Conservation (phyloP, 1,140 invertebrate genomes). For the Hyles vespertilio region DNA sequence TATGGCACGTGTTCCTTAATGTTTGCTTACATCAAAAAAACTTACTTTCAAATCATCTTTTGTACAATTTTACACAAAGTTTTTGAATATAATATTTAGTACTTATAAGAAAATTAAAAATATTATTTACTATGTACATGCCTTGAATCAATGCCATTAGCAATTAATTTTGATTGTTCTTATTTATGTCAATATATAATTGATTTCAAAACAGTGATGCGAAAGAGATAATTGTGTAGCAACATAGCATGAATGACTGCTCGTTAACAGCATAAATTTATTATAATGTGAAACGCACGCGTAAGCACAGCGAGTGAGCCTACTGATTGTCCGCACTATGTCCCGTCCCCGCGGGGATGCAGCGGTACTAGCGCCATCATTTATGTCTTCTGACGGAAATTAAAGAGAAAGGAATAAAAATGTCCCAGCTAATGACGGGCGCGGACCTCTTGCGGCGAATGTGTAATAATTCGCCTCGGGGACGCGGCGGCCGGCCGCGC, state of each 20-base stretch:
- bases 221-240: not conserved
- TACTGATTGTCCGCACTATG: slow-evolving; percentile 13
- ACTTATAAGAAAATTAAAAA: too few relatives aligned
- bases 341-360: slow-evolving; percentile 46
- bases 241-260: not conserved
- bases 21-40: too few relatives aligned
- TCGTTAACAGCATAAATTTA: too few relatives aligned
- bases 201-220: not conserved
- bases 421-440: slow-evolving; percentile 61
- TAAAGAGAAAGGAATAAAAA: slow-evolving; percentile 70
- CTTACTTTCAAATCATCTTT: too few relatives aligned
- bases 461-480: slow-evolving; percentile 66
- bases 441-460: slow-evolving; percentile 62
- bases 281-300: too few relatives aligned
- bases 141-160: too few relatives aligned
- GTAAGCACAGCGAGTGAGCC: not conserved
- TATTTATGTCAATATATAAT: too few relatives aligned
- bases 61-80: too few relatives aligned
- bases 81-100: too few relatives aligned
- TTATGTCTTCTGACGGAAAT: slow-evolving; percentile 68
- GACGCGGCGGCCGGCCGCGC: slow-evolving; percentile 22
- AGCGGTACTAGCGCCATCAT: slow-evolving; percentile 54
- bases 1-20: too few relatives aligned
- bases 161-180: too few relatives aligned
- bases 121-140: too few relatives aligned